phyloP scores from a whole-genome alignment of 2,797 vertebrate genomes.

The Florisuga fusca region DNA sequence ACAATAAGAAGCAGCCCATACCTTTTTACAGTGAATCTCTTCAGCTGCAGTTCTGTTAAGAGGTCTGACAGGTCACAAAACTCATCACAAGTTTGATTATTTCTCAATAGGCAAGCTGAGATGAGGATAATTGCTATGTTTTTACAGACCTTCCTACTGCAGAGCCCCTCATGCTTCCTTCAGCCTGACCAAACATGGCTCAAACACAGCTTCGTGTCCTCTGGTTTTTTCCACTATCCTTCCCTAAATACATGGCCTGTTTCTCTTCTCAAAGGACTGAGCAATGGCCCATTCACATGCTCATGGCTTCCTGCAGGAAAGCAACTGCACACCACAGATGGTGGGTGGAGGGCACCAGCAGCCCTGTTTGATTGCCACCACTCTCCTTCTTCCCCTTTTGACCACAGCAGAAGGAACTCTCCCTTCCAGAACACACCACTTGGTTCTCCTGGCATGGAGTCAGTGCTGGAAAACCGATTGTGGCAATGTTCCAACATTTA shows the following conservation, averaged over 20 bases:
- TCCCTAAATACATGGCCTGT: neutral
- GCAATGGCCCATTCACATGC: neutral
- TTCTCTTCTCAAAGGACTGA: neutral
- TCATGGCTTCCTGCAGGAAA: neutral
- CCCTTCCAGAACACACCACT: neutral
- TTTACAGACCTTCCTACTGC: neutral
- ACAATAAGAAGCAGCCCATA: conserved; percentile 18
- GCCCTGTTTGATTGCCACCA: neutral
- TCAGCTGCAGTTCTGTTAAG: conserved; percentile 20
- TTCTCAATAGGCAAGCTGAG: conserved; percentile 38
- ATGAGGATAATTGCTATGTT: neutral
- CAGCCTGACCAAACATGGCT: neutral
- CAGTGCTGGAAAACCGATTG: neutral
- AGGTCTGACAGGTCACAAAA: conserved; percentile 27
- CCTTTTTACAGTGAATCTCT: neutral
- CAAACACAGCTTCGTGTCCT: neutral
- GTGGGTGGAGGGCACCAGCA: neutral
- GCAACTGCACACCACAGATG: neutral
- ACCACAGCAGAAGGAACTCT: neutral
- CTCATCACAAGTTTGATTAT: conserved; percentile 30
- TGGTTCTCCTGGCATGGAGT: neutral
- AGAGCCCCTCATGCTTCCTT: neutral
- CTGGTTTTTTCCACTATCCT: neutral
- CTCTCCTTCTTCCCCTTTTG: neutral
- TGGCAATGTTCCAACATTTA: neutral